Percentiles rank a stretch among this genome's conserved stretches.
Evolutionary conservation across 2,113 vertebrate genomes (phyloP).

Genomic region (Pao palembangensis): DNA sequence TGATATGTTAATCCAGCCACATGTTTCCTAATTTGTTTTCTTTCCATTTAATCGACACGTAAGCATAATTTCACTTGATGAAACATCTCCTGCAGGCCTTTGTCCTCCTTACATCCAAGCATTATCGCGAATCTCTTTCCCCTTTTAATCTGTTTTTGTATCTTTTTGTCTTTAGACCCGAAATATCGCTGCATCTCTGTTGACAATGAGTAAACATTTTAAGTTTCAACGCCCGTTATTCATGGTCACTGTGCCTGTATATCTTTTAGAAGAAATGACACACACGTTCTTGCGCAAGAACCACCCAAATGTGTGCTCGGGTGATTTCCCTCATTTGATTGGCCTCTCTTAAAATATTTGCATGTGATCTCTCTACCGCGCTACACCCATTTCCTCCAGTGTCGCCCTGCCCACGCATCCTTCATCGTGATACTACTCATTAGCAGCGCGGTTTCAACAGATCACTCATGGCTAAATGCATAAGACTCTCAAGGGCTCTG

Average conservation of each 20-base stretch:
- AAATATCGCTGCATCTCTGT: constrained; percentile 35
- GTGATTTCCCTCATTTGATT: neutral
- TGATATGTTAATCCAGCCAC: constrained; percentile 39
- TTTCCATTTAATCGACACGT: constrained; percentile 25
- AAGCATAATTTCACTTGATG: neutral
- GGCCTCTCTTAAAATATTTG: neutral
- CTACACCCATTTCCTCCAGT: constrained; percentile 26
- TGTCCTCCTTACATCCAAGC: constrained; percentile 8
- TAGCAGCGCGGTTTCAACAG: constrained; percentile 37
- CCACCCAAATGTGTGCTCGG: no score
- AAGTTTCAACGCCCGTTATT: constrained; percentile 32
- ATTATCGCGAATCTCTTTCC: constrained; percentile 4
- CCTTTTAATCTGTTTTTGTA: constrained; percentile 35
- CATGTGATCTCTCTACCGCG: constrained; percentile 30
- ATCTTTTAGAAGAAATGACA: no score
- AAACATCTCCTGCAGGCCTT: constrained; percentile 1
- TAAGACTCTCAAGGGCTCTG: constrained; percentile 23
- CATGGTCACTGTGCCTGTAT: no score
- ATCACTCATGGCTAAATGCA: constrained; percentile 28
- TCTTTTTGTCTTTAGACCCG: constrained; percentile 34
- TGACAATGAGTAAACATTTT: constrained; percentile 52
- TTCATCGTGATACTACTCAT: constrained; percentile 42
- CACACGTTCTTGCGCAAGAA: no score
- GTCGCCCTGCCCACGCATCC: constrained; percentile 13
- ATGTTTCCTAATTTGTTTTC: constrained; percentile 35